These are phyloP conservation scores for Dendrolimus kikuchii DNA, from an alignment of 1,140 invertebrate genomes.

Conservation along the genomic window DNA sequence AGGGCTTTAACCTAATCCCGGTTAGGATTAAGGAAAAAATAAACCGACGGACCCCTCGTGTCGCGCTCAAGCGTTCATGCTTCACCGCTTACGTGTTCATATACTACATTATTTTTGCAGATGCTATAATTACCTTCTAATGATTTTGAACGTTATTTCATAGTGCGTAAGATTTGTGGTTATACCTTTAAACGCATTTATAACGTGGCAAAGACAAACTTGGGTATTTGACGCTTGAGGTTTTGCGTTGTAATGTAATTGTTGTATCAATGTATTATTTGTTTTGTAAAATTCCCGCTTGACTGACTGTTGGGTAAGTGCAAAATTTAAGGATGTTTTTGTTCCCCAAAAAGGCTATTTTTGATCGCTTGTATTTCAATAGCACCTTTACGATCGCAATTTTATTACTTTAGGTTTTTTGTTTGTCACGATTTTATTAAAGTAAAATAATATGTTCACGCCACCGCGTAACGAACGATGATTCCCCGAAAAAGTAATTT, in stretches of 20 bases:
- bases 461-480: no score
- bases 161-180: constrained; percentile 2
- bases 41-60: constrained; percentile 54
- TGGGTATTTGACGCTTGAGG: constrained; percentile 58
- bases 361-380: not conserved
- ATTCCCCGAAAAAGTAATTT: no score
- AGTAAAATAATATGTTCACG: no score
- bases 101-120: constrained; percentile 11
- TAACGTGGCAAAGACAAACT: constrained; percentile 16
- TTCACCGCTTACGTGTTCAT: constrained; percentile 37
- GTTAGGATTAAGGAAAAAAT: constrained; percentile 66
- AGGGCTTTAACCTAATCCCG: constrained; percentile 63
- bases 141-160: constrained; percentile 11
- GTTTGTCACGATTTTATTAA: no score
- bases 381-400: no score
- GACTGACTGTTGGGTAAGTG: constrained; percentile 21
- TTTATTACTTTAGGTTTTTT: no score
- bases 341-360: not conserved
- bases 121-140: not conserved
- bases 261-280: constrained; percentile 48
- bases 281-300: constrained; percentile 34
- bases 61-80: constrained; percentile 59
- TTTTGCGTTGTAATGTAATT: constrained; percentile 60
- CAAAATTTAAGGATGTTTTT: constrained; percentile 13
- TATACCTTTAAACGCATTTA: not conserved